Base-by-base conservation (phyloP, 1,140 invertebrate genomes). In the Diachasma alloeum region DNA sequence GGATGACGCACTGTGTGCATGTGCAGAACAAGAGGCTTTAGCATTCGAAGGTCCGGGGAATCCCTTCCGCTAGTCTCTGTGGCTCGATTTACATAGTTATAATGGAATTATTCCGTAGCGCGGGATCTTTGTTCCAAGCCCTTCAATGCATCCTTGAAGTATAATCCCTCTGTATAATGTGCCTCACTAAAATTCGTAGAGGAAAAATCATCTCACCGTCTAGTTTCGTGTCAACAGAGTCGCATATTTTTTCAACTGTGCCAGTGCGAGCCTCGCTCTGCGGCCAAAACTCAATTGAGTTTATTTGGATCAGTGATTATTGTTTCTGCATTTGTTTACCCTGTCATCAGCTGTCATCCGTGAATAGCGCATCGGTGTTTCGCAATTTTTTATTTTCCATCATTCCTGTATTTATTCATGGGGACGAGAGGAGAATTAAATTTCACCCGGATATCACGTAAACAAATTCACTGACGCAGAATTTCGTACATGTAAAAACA, bases 61-160 rank as follows among this genome's bases (percentile, higher is more conserved):
- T 81, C 81, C 82, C 82, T 84, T 85, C 80, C 81, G 83, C 84
- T 85, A 85, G 84, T 79, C 81, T 81, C 79, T 80, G 81, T 79
- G 56, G 77, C 66, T 26, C 72, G 44, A 87, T 87, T 87, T 87
- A 85, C 86, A 87, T 87, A 87, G 85, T 86, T 87, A 87, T 87
- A 85, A 85, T 86, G 84, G 83, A 86, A 87, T 87, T 87, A 87
- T 87, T 80, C 86, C 79, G 78, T 79, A 46, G 80, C 79, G 83
- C 83, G 85, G 83, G 81, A 86, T 86, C 85, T 85, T 85, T 85
- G 83, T 86, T 79, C 78, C 3, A 31, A 63, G 17, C 59, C 24
- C 59, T 26, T 63, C 59, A 24, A 63, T 63, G 22, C 24, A 63
- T 9, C 24, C 22, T 63, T 26, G 22, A 26, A 63, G 48, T 10